Evolutionary conservation across 2,888 invertebrate genomes (phyloP).

Genomic region (Trachelus troglodyta): DNA sequence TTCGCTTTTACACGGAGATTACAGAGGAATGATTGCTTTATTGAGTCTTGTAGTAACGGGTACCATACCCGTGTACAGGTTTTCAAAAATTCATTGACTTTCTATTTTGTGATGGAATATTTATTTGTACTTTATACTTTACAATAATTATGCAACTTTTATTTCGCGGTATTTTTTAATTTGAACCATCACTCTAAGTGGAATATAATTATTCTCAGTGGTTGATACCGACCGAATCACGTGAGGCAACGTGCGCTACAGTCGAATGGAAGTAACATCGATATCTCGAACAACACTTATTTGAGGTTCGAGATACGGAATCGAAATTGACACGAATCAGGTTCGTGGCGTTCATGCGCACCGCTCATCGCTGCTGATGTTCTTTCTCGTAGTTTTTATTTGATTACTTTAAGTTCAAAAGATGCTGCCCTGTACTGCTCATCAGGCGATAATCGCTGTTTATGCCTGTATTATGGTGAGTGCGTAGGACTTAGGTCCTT

Average conservation of each 20-base stretch:
- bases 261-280: not conserved
- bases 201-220: not conserved
- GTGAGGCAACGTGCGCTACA: conserved; percentile 29
- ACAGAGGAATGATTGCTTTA: conserved; percentile 47
- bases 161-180: not conserved
- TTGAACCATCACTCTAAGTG: not conserved
- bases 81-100: not conserved
- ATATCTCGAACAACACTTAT: not conserved
- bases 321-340: conserved; percentile 4
- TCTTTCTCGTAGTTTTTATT: conserved; percentile 45
- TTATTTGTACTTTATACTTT: not conserved
- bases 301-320: not conserved
- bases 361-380: conserved; percentile 37
- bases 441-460: conserved; percentile 54
- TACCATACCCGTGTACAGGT: not conserved
- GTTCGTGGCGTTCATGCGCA: conserved; percentile 28
- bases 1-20: conserved; percentile 53
- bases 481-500: conserved; percentile 23
- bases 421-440: conserved; percentile 57
- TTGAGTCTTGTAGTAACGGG: conserved; percentile 25
- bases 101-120: not conserved
- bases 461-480: conserved; percentile 64
- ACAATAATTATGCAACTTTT: not conserved
- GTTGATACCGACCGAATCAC: conserved; percentile 25
- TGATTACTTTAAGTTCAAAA: conserved; percentile 54